Evolutionary conservation across 1,140 invertebrate species (phyloP).

Genomic region (Lineus longissimus): DNA sequence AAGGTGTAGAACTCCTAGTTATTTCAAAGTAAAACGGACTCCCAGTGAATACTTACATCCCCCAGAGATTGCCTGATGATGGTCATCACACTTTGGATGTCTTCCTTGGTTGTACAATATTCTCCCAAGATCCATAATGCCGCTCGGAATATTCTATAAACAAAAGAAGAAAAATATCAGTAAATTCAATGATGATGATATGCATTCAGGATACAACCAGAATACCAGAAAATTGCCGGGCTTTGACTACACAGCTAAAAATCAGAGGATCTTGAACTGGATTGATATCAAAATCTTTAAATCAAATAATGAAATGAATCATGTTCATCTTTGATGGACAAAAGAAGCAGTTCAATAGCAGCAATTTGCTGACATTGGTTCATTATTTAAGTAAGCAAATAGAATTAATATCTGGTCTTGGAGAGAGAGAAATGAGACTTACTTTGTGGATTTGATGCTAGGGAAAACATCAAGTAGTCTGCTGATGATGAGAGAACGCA

Average conservation of each 20-base stretch:
- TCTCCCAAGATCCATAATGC: slow-evolving; percentile 98
- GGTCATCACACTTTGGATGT: slow-evolving; percentile 76
- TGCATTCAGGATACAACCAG: background rate
- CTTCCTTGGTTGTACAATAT: slow-evolving; percentile 75
- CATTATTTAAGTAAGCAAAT: too few species aligned
- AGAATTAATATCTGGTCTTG: background rate
- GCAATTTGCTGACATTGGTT: too few species aligned
- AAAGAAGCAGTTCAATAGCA: too few species aligned
- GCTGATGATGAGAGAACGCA: slow-evolving; percentile 72
- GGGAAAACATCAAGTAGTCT: slow-evolving; percentile 75
- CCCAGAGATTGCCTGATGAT: slow-evolving; percentile 74
- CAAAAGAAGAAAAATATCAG: slow-evolving; percentile 14
- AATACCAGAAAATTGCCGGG: background rate
- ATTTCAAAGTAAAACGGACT: slow-evolving; percentile 6
- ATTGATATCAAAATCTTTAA: too few species aligned
- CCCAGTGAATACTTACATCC: slow-evolving; percentile 57
- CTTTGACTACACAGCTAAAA: background rate
- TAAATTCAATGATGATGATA: background rate
- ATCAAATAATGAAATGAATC: too few species aligned
- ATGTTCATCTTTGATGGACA: too few species aligned
- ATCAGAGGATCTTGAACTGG: too few species aligned
- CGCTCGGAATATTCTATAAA: slow-evolving; percentile 81
- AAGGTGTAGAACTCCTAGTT: too few species aligned
- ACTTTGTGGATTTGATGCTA: slow-evolving; percentile 63
- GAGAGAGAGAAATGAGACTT: slow-evolving; percentile 16